phyloP scores from a whole-genome alignment of 2,797 vertebrate genomes.

The Orestias chungarensis region DNA sequence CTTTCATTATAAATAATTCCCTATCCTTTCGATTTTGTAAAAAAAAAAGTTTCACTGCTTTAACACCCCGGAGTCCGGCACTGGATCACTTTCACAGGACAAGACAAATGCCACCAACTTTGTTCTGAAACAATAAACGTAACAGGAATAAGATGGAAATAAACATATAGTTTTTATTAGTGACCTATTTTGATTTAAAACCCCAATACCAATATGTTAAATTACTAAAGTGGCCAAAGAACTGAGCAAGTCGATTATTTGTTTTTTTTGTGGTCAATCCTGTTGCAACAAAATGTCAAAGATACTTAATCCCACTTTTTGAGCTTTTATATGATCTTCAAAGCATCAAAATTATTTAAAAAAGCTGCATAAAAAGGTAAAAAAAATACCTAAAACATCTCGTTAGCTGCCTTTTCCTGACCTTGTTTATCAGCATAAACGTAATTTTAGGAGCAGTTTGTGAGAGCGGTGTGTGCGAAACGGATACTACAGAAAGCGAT shows the following conservation, averaged over 20 bases:
- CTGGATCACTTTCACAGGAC: too few species aligned
- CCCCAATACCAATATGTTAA: too few species aligned
- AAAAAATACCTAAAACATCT: too few species aligned
- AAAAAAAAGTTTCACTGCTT: too few species aligned
- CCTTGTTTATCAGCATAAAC: background rate
- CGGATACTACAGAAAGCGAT: background rate
- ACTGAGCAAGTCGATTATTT: background rate
- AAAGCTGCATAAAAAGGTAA: background rate
- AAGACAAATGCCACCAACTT: too few species aligned
- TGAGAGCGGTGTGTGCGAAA: background rate
- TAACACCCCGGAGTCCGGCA: too few species aligned
- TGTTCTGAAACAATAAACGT: too few species aligned
- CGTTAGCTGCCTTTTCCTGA: background rate
- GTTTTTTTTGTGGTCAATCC: background rate
- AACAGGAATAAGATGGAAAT: too few species aligned
- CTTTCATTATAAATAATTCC: too few species aligned
- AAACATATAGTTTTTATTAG: too few species aligned
- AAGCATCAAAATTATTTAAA: background rate
- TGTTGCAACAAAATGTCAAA: background rate
- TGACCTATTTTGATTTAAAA: too few species aligned
- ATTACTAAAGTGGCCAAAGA: background rate
- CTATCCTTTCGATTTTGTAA: too few species aligned
- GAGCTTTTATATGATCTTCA: background rate
- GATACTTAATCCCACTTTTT: background rate
- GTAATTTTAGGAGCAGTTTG: background rate